A percentile compares a stretch with the other conserved stretches of the same genome.
Conservation (phyloP, 2,888 invertebrate species). For the Kryphioiulus occultus region DNA sequence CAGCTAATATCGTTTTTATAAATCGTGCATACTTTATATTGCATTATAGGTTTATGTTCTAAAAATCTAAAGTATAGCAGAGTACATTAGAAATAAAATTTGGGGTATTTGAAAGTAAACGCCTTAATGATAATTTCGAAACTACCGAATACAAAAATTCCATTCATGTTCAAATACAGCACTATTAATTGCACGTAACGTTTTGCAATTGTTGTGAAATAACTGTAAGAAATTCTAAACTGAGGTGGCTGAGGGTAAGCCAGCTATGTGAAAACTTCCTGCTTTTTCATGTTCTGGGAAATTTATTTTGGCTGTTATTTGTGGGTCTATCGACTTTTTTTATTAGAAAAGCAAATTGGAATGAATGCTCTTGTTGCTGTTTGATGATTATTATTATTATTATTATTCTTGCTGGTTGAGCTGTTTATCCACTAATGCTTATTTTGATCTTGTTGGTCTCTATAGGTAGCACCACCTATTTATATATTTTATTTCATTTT, state of each 20-base stretch:
- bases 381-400: neutral
- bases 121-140: too few relatives aligned
- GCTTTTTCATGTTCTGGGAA: conserved; percentile 26
- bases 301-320: conserved; percentile 31
- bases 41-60: too few relatives aligned
- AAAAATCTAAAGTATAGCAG: too few relatives aligned
- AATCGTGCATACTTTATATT: too few relatives aligned
- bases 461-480: conserved; percentile 33
- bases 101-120: too few relatives aligned
- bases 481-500: conserved; percentile 48
- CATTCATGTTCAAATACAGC: neutral
- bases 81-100: too few relatives aligned
- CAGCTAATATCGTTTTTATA: too few relatives aligned
- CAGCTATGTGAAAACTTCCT: conserved; percentile 4
- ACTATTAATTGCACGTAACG: neutral
- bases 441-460: conserved; percentile 31
- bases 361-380: conserved; percentile 35
- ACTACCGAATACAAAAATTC: neutral
- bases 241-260: conserved; percentile 20
- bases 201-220: neutral
- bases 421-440: conserved; percentile 35
- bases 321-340: conserved; percentile 30
- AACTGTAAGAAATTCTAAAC: neutral
- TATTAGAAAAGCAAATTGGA: conserved; percentile 30
- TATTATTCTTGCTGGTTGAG: conserved; percentile 35